These are phyloP conservation scores for Polydrusus tereticollis DNA, from an alignment of 2,888 invertebrate species.

Conservation along the genomic window DNA sequence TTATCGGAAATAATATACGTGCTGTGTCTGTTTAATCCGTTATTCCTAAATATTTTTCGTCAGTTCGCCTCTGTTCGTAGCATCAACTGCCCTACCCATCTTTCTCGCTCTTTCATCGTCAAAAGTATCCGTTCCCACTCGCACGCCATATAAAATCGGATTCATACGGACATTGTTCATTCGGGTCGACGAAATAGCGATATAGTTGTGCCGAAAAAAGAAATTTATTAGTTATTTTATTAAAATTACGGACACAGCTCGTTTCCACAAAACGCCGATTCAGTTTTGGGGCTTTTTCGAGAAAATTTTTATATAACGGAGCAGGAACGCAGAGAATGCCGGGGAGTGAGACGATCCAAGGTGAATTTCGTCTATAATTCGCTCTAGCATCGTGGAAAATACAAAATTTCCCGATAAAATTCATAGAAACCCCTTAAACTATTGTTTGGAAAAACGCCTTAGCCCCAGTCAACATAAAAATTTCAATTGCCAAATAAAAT, in stretches of 20 bases:
- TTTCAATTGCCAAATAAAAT: constrained; percentile 3
- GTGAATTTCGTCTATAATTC: constrained; percentile 40
- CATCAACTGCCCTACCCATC: background rate
- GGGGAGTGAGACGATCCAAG: constrained; percentile 49
- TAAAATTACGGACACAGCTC: constrained; percentile 61
- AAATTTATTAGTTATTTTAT: constrained; percentile 66
- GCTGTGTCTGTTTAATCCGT: too few relatives aligned
- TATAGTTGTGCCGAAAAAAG: constrained; percentile 39
- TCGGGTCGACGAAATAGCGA: constrained; percentile 10
- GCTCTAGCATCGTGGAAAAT: constrained; percentile 22
- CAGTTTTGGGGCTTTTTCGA: constrained; percentile 72
- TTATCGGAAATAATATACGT: too few relatives aligned
- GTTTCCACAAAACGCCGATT: constrained; percentile 69
- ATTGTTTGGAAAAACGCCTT: background rate
- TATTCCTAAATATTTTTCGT: too few relatives aligned
- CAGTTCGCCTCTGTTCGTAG: constrained; percentile 20
- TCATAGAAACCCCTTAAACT: constrained; percentile 2
- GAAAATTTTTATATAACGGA: constrained; percentile 73
- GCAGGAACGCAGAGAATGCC: constrained; percentile 67
- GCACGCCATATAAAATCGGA: constrained; percentile 17
- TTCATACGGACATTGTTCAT: constrained; percentile 10
- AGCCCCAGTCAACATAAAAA: background rate
- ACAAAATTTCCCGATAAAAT: constrained; percentile 7
- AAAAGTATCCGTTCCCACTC: constrained; percentile 4
- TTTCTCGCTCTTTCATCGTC: background rate